Conservation (phyloP, 2,113 vertebrate species). For the Campylomormyrus numenius region DNA sequence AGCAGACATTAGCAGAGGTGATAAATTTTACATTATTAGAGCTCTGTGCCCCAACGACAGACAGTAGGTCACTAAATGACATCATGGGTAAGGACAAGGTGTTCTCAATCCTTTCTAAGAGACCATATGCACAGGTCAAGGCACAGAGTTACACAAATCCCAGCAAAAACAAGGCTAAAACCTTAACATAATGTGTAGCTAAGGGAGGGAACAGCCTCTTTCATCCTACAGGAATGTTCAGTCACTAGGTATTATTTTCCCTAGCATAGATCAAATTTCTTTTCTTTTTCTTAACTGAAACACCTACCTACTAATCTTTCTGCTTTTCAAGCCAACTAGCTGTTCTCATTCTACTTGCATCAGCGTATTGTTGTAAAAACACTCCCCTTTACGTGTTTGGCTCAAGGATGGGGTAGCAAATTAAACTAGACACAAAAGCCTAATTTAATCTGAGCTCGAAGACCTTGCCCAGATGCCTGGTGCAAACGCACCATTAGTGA, state of each 20-base stretch:
- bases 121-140: not conserved
- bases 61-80: not conserved
- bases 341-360: not conserved
- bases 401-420: not conserved
- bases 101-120: not conserved
- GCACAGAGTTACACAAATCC: not conserved
- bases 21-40: not conserved
- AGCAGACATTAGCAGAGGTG: not conserved
- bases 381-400: not conserved
- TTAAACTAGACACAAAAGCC: not conserved
- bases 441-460: not conserved
- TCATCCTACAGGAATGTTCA: not conserved
- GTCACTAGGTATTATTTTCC: not conserved
- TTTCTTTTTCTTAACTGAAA: not conserved
- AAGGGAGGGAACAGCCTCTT: not conserved
- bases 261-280: not conserved
- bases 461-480: constrained; percentile 2
- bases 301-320: not conserved
- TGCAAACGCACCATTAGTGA: not conserved
- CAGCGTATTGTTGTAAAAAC: not conserved
- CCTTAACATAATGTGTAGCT: not conserved
- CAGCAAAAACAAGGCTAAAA: not conserved
- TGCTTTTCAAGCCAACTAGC: not conserved
- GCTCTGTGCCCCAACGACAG: not conserved
- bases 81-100: not conserved